Evolutionary conservation across 2,888 invertebrate genomes (phyloP), one percentile per base, ranked within the genome.

Genomic region (Epicampocera succincta): DNA sequence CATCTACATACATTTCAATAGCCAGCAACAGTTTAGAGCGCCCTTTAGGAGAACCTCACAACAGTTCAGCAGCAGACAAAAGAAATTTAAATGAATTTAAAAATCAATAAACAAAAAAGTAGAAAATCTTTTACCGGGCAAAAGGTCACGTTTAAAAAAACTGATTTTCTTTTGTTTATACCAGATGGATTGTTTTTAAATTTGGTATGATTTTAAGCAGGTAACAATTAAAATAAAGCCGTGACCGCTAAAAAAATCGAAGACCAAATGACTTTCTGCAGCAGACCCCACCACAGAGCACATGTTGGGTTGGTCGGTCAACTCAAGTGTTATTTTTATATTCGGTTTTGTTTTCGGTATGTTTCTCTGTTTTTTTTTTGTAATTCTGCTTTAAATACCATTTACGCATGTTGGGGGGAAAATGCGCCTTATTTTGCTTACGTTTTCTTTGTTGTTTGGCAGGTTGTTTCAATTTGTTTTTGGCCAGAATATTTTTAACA

Each of bases 341-440:
- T 74, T 61, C 13, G 0, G 11, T 61, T 29, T 19, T 12, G 21
- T 58, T 46, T 25, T 21, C 2, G 40, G 12, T 48, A 1, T n/a
- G n/a, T n/a, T n/a, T n/a, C n/a, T n/a, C n/a, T n/a, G n/a, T n/a
- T n/a, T n/a, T n/a, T n/a, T 40, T 40, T 54, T 63, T 61, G 5
- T 33, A 25, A 33, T 50, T 48, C n/a, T 52, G 58, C 48, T 44
- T 40, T 42, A 73, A 61, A 44, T 40, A 38, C 25, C 46, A 74
- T 56, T 75, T 78, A 82, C 82, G 82, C 82, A 82, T 82, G 82
- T 82, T 78, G 13, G 19, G 75, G 6, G 33, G 6, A 71, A 68
- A 74, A 74, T 74, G 78, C 69, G 73, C 74, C 65, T 75, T 72
- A 68, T 60, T 66, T 74, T 33, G 29, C 54, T 69, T 42, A 2